Conservation (phyloP, 2,797 vertebrate species). For the Sebastes cheni region DNA sequence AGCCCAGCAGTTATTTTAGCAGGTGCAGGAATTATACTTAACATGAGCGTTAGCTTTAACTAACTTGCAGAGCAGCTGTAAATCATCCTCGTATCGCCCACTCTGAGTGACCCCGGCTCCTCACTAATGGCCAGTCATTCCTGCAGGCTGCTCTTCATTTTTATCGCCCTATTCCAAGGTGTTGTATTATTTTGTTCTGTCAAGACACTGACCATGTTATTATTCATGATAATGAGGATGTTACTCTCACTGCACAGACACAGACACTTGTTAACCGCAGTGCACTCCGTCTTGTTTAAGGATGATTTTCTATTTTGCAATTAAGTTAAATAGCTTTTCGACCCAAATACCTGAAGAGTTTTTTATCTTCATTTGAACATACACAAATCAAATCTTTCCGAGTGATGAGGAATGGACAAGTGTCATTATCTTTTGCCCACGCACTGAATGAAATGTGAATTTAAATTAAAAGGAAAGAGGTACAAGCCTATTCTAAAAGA, state of each 20-base stretch:
- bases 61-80: slow-evolving; percentile 27
- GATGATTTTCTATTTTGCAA: slow-evolving; percentile 10
- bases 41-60: slow-evolving; percentile 18
- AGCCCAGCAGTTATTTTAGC: background rate
- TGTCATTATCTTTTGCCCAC: background rate
- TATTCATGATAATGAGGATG: slow-evolving; percentile 70
- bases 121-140: slow-evolving; percentile 59
- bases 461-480: background rate
- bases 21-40: background rate
- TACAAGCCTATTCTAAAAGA: background rate
- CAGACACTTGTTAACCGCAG: slow-evolving; percentile 18
- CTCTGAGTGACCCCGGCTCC: slow-evolving; percentile 39
- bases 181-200: slow-evolving; percentile 76
- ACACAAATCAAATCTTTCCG: background rate
- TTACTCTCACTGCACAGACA: slow-evolving; percentile 53
- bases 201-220: slow-evolving; percentile 72
- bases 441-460: background rate
- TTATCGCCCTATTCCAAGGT: slow-evolving; percentile 44
- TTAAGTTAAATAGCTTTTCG: slow-evolving; percentile 1
- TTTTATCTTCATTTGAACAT: background rate
- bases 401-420: background rate
- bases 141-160: slow-evolving; percentile 69
- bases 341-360: background rate
- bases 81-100: slow-evolving; percentile 49
- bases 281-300: slow-evolving; percentile 13